Percentiles rank a stretch among this genome's conserved stretches.
These are phyloP conservation scores for Alcis repandata DNA, from an alignment of 2,888 invertebrate species.

Conservation along the genomic window DNA sequence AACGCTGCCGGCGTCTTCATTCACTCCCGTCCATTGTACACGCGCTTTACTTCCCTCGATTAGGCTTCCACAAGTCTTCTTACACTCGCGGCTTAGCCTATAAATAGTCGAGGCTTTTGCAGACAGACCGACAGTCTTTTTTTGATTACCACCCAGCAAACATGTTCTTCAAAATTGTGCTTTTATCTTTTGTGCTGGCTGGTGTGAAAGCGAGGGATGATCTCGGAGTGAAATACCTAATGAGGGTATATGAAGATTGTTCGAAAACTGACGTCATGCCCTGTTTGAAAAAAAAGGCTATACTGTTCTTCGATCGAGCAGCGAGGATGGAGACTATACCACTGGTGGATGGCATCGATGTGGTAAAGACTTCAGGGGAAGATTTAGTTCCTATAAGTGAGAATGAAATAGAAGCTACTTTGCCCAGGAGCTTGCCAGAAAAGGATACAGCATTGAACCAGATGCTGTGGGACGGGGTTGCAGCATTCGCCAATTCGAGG, in stretches of 20 bases:
- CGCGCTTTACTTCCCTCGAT: conserved; percentile 61
- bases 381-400: conserved; percentile 85
- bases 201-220: conserved; percentile 67
- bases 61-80: conserved; percentile 55
- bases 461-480: conserved; percentile 90
- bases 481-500: conserved; percentile 91
- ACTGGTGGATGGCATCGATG: conserved; percentile 88
- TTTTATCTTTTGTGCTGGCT: conserved; percentile 59
- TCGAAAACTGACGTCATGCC: conserved; percentile 89
- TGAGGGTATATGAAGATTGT: conserved; percentile 93
- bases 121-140: conserved; percentile 83
- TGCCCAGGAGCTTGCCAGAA: conserved; percentile 89
- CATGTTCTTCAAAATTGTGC: conserved; percentile 61
- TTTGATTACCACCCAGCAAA: conserved; percentile 74
- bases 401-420: conserved; percentile 89
- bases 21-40: conserved; percentile 40
- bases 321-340: conserved; percentile 89
- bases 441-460: conserved; percentile 89
- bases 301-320: conserved; percentile 92
- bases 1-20: conserved; percentile 40
- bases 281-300: conserved; percentile 93
- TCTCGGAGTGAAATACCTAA: conserved; percentile 88
- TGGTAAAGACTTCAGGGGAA: conserved; percentile 85
- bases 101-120: conserved; percentile 72
- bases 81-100: conserved; percentile 61